These are phyloP conservation scores for Coelogynopora nodosa DNA, from an alignment of 2,888 invertebrate species.

Conservation along the genomic window DNA sequence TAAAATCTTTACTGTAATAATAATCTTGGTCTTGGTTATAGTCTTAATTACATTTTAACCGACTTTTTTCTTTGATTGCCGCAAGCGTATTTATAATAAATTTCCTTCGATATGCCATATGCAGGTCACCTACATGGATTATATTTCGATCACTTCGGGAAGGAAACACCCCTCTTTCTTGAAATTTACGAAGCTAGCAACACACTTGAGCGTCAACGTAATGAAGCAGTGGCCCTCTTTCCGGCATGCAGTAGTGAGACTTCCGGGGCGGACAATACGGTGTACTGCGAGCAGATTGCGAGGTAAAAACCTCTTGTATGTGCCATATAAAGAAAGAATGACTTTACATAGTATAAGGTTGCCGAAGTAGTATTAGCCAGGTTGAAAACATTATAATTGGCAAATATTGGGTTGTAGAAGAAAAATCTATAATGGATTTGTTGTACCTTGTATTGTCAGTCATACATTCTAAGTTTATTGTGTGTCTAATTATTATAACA, in stretches of 20 bases:
- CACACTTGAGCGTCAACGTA: not conserved
- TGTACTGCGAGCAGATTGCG: not conserved
- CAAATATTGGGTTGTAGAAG: too few relatives aligned
- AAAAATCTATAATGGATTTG: too few relatives aligned
- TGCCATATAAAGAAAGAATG: too few relatives aligned
- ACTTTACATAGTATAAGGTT: not conserved
- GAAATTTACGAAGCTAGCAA: not conserved
- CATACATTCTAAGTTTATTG: too few relatives aligned
- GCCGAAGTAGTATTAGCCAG: too few relatives aligned
- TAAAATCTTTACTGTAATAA: too few relatives aligned
- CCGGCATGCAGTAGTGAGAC: not conserved
- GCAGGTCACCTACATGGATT: not conserved
- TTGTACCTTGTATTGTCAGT: too few relatives aligned
- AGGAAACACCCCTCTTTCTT: not conserved
- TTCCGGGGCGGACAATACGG: not conserved
- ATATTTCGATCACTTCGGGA: not conserved
- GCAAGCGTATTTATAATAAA: not conserved
- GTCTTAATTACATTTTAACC: too few relatives aligned
- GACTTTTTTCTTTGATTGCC: not conserved
- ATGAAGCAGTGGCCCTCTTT: not conserved
- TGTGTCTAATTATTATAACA: too few relatives aligned
- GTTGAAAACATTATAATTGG: too few relatives aligned
- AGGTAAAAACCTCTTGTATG: too few relatives aligned
- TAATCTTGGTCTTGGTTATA: too few relatives aligned
- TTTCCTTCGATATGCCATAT: not conserved